Evolutionary conservation across 2,797 vertebrate genomes (phyloP).

Genomic region (Anguilla anguilla): DNA sequence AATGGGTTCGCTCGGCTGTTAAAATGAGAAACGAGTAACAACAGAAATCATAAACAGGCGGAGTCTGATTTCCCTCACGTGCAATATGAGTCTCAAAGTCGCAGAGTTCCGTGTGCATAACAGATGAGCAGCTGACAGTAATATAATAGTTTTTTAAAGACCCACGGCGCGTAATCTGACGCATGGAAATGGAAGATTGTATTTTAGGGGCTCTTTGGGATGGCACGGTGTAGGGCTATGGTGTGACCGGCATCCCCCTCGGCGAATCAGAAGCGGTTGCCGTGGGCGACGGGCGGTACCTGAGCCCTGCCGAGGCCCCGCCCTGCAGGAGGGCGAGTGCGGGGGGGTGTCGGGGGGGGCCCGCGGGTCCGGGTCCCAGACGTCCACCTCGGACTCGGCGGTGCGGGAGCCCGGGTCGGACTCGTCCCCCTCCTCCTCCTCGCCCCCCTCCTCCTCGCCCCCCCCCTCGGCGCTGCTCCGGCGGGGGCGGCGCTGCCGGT

Average conservation of each 20-base stretch:
- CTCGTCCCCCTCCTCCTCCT: constrained; percentile 70
- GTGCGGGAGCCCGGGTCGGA: constrained; percentile 93
- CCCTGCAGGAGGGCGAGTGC: constrained; percentile 67
- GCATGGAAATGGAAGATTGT: not conserved
- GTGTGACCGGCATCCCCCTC: not conserved
- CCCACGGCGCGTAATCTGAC: not conserved
- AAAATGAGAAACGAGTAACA: not conserved
- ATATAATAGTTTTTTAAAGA: not conserved
- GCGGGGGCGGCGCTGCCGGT: constrained; percentile 77
- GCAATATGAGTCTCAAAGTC: not conserved
- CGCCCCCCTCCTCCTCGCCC: no score
- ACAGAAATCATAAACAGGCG: not conserved
- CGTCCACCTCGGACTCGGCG: constrained; percentile 91
- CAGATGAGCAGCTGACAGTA: not conserved
- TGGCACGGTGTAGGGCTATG: no score
- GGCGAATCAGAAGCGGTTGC: not conserved
- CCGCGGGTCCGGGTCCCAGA: constrained; percentile 85
- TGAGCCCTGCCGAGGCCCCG: constrained; percentile 76
- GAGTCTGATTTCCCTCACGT: not conserved
- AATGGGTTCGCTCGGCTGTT: not conserved
- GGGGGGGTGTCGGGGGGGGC: constrained; percentile 71
- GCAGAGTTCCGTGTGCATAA: not conserved
- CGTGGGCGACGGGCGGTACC: constrained; percentile 63
- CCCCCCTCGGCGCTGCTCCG: constrained; percentile 82
- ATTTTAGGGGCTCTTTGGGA: not conserved